Conservation (phyloP, 2,113 vertebrate genomes). For the Greenwoodochromis staneri region DNA sequence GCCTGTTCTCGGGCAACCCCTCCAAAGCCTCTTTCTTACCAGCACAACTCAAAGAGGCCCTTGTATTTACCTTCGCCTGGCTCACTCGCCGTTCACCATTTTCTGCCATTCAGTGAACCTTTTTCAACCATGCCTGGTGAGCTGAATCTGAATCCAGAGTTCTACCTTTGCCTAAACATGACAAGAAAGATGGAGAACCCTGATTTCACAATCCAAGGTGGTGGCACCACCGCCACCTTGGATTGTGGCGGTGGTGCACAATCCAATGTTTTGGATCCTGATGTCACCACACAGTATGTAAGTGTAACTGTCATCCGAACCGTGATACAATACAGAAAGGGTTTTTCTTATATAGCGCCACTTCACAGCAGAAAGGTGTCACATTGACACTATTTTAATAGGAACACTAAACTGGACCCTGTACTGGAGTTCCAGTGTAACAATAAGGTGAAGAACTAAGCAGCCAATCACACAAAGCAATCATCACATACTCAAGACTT, state of each 20-base stretch:
- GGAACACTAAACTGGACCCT: neutral
- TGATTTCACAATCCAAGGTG: neutral
- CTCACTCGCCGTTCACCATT: neutral
- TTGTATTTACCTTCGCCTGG: neutral
- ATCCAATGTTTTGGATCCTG: neutral
- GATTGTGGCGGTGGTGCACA: neutral
- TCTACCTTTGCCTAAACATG: neutral
- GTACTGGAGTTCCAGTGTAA: neutral
- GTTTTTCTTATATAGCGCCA: neutral
- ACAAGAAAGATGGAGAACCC: neutral
- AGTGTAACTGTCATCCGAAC: neutral
- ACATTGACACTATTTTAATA: neutral
- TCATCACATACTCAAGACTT: neutral
- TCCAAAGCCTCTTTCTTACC: neutral
- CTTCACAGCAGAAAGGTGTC: neutral
- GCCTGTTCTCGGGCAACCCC: neutral
- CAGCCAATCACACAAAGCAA: neutral
- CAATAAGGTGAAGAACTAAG: neutral
- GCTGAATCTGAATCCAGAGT: neutral
- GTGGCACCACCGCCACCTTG: neutral
- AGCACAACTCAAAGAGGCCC: neutral
- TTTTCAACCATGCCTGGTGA: neutral
- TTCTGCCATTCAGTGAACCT: neutral
- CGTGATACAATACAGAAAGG: neutral
- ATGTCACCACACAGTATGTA: neutral